Base-by-base conservation (phyloP, 2,888 invertebrate genomes). In the Drosophila histrio region DNA sequence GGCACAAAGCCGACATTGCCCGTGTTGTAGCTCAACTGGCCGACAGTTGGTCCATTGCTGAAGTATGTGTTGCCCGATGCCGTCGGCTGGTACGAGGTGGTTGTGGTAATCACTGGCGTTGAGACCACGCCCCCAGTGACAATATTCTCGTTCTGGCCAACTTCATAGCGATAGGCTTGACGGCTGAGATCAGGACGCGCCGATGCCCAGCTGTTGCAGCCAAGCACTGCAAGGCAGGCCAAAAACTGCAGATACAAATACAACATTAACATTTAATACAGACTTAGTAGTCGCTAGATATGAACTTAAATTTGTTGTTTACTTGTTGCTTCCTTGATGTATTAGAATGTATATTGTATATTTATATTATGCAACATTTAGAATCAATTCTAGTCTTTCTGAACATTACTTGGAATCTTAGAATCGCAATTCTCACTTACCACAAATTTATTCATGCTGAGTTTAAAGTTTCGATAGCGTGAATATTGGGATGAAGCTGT, bases 181-280 rank as follows among this genome's bases (percentile, higher is more conserved):
- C 90, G 76, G 21, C 89, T 89, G 39, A 90, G 76, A 73, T 91
- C 91, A 26, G 91, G 89, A 46, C 89, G 83, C 4, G 89, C 90
- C 26, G 67, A 47, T 22, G 74, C 79, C 56, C 66, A 60, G 15
- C 68, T 53, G 34, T 44, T 67, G 32, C 53, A 49, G 46, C 76
- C 71, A 24, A 83, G 67, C 50, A 79, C 72, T 53, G 87, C 79
- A 52, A 85, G 72, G 69, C 79, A 86, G 67, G 77, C 77, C 61
- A 91, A 52, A 17, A 86, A 67, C 91, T 90, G 30, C 44, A 43
- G 34, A 9, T 8, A 13, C 6, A 53, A 19, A 9, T 2, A n/a
- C 3, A 19, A 19, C 7, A 9, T 17, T 15, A 11, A 3, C 4
- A 13, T 8, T 39, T 6, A 4, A 54, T 24, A n/a, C n/a, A n/a